Evolutionary conservation across 23 tunicate species (phyloP).

Genomic region (Trididemnum clinides): DNA sequence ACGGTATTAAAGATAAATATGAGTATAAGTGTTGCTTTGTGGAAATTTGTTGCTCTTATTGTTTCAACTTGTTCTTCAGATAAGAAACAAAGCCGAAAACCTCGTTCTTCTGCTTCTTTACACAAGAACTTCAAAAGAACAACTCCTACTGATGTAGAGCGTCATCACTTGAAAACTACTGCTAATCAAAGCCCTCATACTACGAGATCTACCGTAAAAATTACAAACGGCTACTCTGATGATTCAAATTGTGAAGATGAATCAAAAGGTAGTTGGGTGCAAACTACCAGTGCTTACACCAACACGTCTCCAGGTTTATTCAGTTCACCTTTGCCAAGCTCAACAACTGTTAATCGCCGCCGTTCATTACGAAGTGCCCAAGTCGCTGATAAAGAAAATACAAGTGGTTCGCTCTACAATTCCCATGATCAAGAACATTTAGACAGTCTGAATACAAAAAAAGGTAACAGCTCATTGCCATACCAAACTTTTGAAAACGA

Average conservation of each 20-base stretch:
- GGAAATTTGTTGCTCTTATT: no score
- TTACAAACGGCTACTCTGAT: conserved; percentile 61
- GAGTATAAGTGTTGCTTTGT: no score
- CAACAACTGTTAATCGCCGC: background rate
- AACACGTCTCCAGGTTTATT: conserved; percentile 48
- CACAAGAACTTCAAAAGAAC: no score
- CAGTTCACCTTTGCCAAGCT: background rate
- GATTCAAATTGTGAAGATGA: background rate
- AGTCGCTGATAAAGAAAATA: background rate
- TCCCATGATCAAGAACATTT: background rate
- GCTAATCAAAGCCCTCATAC: no score
- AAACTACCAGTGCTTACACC: conserved; percentile 20
- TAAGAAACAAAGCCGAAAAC: no score
- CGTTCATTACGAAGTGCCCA: background rate
- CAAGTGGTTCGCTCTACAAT: background rate
- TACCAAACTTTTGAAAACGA: background rate
- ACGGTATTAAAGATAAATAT: no score
- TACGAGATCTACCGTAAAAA: no score
- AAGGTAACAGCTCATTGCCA: background rate
- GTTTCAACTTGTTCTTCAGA: no score
- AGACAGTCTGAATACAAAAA: background rate
- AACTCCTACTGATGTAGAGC: no score
- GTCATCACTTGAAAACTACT: no score
- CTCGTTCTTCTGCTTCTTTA: no score
- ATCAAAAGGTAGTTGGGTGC: conserved; percentile 19